Conservation (phyloP, 2,888 invertebrate genomes). For the Reticulitermes lucifugus region DNA sequence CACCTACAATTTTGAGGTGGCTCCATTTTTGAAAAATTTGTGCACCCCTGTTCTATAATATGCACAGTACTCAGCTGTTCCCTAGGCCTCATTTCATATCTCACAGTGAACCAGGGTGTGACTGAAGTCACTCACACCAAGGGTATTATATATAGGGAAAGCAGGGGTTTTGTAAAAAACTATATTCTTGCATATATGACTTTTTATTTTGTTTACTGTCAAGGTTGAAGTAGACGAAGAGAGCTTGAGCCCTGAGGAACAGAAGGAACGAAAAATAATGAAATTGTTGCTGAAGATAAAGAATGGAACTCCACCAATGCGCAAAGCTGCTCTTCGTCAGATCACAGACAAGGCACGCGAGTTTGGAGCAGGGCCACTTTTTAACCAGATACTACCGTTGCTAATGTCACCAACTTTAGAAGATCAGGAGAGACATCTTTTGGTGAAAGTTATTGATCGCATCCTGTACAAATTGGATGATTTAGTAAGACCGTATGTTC, state of each 20-base stretch:
- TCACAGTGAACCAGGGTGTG: too few relatives aligned
- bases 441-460: conserved; percentile 98
- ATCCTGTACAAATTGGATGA: conserved; percentile 99
- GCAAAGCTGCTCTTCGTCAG: conserved; percentile 96
- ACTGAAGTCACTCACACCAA: too few relatives aligned
- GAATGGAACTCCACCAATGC: conserved; percentile 99
- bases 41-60: too few relatives aligned
- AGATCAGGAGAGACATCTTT: conserved; percentile 98
- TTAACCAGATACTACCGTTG: conserved; percentile 98
- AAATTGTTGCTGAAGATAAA: conserved; percentile 97
- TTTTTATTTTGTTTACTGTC: conserved; percentile 1
- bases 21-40: too few relatives aligned
- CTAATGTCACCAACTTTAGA: conserved; percentile 99
- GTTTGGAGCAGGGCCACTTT: conserved; percentile 97
- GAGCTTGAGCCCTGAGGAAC: conserved; percentile 92
- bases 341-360: conserved; percentile 99
- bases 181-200: too few relatives aligned
- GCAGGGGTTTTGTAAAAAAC: too few relatives aligned
- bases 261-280: conserved; percentile 99
- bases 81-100: too few relatives aligned
- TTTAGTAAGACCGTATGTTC: conserved; percentile 98
- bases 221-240: conserved; percentile 96
- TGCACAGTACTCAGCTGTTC: too few relatives aligned
- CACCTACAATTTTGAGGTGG: too few relatives aligned
- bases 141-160: too few relatives aligned